These are phyloP conservation scores for Papilio xuthus DNA, from an alignment of 1,140 invertebrate genomes.

Conservation along the genomic window DNA sequence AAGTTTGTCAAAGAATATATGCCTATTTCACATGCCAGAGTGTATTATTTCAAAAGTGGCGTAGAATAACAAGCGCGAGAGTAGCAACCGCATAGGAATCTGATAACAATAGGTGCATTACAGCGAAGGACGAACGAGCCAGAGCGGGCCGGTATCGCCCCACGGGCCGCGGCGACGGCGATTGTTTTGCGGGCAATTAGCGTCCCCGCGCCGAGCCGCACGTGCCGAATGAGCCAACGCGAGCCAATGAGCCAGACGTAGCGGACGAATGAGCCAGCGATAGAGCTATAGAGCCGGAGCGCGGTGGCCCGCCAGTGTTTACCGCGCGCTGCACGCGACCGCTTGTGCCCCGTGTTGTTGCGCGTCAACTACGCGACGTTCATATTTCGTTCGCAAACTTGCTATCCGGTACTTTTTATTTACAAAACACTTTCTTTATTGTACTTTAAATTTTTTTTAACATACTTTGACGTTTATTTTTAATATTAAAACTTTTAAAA, in stretches of 20 bases:
- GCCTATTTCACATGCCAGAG: conserved; percentile 1
- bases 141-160: conserved; percentile 59
- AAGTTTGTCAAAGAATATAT: background rate
- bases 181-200: conserved; percentile 81
- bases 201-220: conserved; percentile 61
- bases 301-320: conserved; percentile 63
- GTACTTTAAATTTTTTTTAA: background rate
- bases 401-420: conserved; percentile 37
- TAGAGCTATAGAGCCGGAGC: conserved; percentile 20
- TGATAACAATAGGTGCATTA: conserved; percentile 50
- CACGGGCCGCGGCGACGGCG: conserved; percentile 50
- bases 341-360: conserved; percentile 48
- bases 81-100: conserved; percentile 39
- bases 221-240: conserved; percentile 54
- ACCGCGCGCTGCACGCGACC: conserved; percentile 70
- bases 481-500: background rate
- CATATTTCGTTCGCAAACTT: conserved; percentile 30
- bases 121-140: conserved; percentile 57
- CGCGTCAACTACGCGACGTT: conserved; percentile 1
- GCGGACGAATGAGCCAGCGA: conserved; percentile 64
- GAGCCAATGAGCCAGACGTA: conserved; percentile 37
- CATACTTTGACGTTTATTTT: background rate
- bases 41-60: background rate
- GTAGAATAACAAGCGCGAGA: background rate
- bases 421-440: background rate